These are phyloP conservation scores for Heliconius hewitsoni DNA, from an alignment of 1,140 invertebrate species.

Conservation along the genomic window DNA sequence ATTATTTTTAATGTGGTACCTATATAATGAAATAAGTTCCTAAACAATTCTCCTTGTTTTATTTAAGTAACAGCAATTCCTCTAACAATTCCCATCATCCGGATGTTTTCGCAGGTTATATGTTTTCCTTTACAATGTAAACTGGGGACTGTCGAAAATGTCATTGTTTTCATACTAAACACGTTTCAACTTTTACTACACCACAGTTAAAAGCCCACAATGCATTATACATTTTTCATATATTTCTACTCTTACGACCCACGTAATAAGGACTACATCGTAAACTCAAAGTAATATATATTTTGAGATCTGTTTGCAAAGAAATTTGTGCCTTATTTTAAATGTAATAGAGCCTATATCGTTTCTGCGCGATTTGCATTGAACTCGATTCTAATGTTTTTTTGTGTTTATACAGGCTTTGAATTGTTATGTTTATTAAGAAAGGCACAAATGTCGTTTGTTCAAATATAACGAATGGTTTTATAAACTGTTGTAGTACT, in stretches of 20 bases:
- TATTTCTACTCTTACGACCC: neutral
- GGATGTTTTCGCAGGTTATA: constrained; percentile 17
- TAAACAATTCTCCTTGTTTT: neutral
- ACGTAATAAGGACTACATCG: neutral
- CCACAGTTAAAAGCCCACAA: constrained; percentile 11
- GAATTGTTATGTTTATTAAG: constrained; percentile 19
- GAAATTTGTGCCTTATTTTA: neutral
- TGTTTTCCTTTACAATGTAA: constrained; percentile 18
- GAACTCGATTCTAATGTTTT: constrained; percentile 1
- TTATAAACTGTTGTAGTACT: constrained; percentile 8
- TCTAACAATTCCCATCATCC: constrained; percentile 5
- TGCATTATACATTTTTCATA: constrained; percentile 18
- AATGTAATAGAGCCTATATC: neutral
- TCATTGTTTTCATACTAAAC: constrained; percentile 18
- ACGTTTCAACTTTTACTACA: constrained; percentile 18
- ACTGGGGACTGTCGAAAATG: constrained; percentile 13
- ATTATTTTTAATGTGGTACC: too few species aligned
- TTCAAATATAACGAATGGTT: constrained; percentile 10
- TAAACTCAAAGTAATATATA: constrained; percentile 9
- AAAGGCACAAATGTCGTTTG: constrained; percentile 17
- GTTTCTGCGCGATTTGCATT: neutral
- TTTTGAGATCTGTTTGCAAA: neutral
- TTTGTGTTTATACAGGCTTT: constrained; percentile 11
- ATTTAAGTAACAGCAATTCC: constrained; percentile 2
- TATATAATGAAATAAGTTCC: too few species aligned